Base-by-base conservation (phyloP, 2,888 invertebrate species). In the Pristionchus entomophagus region DNA sequence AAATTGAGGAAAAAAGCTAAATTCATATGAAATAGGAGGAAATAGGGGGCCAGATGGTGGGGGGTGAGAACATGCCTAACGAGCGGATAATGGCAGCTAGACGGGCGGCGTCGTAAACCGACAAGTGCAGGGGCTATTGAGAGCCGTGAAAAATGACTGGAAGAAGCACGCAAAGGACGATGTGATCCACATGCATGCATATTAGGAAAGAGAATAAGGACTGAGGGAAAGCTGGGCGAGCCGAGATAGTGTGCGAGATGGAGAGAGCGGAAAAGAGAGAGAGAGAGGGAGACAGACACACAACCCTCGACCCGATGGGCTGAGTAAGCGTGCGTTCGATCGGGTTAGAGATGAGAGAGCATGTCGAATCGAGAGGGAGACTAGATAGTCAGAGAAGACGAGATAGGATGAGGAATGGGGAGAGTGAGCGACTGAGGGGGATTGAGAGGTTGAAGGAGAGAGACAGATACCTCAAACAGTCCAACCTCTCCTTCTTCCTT, bases 271-370 rank as follows among this genome's bases (percentile, higher is more conserved):
- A 35, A 22, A 35, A 49, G 45, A 41, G 49, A 51, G 17, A 32
- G 80, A 51, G 32, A 41, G 51, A 80, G 78, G 12, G 62, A 56
- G 65, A 29, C 65, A 19, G 62, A 38, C 65, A 82, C 82, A 82
- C 56, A n/a, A 38, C 82, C 41, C 73, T 59, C 56, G 19, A 12
- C 65, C 32, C 35, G 77, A 26, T 29, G 29, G 17, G 82, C 53
- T 84, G 83, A 65, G 83, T 84, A 84, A 84, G 83, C 62, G 83
- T 29, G 83, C 62, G 83, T 62, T 84, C 83, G 83, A 84, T 73
- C 51, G 77, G 59, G 62, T 19, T 38, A 45, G 59, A 32, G 49
- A 45, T 3, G 77, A 80, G 77, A 78, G 85, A 62, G 78, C 14
- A 51, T 38, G 59, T 45, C 0, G 35, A 26, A n/a, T n/a, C 22